Conservation (phyloP, 2,888 invertebrate genomes). For the Eupelmus urozonus region DNA sequence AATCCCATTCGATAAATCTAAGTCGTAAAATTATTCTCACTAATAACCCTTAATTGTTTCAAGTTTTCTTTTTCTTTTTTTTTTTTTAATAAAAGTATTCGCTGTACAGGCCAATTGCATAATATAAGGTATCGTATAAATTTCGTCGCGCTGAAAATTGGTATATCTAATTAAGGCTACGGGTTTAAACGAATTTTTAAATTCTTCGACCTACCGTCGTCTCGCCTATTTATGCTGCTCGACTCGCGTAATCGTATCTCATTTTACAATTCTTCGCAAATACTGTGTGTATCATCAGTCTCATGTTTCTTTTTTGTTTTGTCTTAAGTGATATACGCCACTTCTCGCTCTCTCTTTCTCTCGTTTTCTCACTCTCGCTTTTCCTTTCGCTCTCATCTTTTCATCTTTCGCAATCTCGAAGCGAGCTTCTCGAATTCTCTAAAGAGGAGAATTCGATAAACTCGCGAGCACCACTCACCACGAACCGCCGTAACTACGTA, state of each 20-base stretch:
- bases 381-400: conserved; percentile 9
- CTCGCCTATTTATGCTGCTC: conserved; percentile 2
- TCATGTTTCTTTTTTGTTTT: conserved; percentile 70
- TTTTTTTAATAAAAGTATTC: conserved; percentile 31
- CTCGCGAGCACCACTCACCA: conserved; percentile 39
- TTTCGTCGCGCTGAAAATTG: conserved; percentile 54
- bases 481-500: conserved; percentile 54
- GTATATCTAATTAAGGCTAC: conserved; percentile 72
- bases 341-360: conserved; percentile 28
- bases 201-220: background rate
- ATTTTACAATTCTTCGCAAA: conserved; percentile 71
- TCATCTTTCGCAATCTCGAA: conserved; percentile 29
- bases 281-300: conserved; percentile 76
- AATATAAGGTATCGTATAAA: conserved; percentile 49
- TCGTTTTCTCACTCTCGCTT: conserved; percentile 25
- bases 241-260: conserved; percentile 53
- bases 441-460: conserved; percentile 36
- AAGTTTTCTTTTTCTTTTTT: conserved; percentile 12
- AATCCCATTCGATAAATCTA: conserved; percentile 67
- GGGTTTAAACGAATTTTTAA: conserved; percentile 54
- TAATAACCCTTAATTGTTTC: conserved; percentile 60
- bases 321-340: conserved; percentile 53
- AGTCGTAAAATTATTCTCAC: conserved; percentile 74
- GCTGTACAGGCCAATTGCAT: conserved; percentile 59
- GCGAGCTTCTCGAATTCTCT: conserved; percentile 31